A percentile compares a stretch with the other conserved stretches of the same genome.
These are phyloP conservation scores for Etheostoma spectabile DNA, from an alignment of 2,113 vertebrate genomes.

Conservation along the genomic window DNA sequence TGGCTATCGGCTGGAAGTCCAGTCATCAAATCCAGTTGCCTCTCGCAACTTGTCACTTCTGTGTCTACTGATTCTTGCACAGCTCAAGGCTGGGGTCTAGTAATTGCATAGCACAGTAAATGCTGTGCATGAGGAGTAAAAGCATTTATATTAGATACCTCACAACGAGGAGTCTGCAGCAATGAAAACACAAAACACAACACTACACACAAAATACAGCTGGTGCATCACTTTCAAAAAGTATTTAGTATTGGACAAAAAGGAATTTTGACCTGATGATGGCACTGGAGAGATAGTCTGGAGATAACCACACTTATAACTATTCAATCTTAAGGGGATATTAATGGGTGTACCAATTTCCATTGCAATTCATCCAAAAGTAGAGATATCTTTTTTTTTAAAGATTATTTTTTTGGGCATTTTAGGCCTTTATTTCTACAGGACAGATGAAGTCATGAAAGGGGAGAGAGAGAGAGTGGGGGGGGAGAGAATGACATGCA, in stretches of 20 bases:
- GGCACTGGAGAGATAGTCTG: background rate
- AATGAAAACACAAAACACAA: background rate
- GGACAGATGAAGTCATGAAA: too few species aligned
- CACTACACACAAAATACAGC: background rate
- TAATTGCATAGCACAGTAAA: conserved; percentile 22
- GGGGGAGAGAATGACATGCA: too few species aligned
- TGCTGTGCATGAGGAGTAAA: background rate
- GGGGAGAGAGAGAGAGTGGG: too few species aligned
- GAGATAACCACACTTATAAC: background rate
- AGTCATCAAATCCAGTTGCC: conserved; percentile 49
- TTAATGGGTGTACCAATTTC: background rate
- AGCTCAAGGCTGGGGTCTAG: conserved; percentile 19
- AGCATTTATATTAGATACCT: background rate
- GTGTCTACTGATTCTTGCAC: conserved; percentile 31
- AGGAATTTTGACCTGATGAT: background rate
- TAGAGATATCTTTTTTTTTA: background rate
- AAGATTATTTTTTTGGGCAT: too few species aligned
- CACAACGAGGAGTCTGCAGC: background rate
- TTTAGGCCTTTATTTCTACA: too few species aligned
- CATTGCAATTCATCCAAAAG: background rate
- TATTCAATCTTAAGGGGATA: background rate
- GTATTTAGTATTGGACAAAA: background rate
- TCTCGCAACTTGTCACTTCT: conserved; percentile 32
- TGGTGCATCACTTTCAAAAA: background rate
- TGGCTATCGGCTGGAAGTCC: conserved; percentile 45